Evolutionary conservation across 2,797 vertebrate species (phyloP).

Genomic region (Graptemys geographica): DNA sequence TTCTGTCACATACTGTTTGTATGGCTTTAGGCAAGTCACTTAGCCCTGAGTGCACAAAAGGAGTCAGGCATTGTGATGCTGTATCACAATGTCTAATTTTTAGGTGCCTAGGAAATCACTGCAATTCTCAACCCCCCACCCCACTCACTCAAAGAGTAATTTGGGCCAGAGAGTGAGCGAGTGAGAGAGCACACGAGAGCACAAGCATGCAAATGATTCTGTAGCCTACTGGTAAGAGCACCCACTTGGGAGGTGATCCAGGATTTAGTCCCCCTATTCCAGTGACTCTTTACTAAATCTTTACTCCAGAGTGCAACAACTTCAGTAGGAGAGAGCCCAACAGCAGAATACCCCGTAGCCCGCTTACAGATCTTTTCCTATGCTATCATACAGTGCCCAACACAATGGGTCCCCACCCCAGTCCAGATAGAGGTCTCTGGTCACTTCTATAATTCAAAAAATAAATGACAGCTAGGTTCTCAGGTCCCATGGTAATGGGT

Average conservation of each 20-base stretch:
- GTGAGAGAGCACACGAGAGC: not conserved
- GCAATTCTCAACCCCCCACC: not conserved
- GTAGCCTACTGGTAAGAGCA: not conserved
- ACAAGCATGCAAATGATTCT: not conserved
- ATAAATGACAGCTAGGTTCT: accelerated
- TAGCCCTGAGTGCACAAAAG: not conserved
- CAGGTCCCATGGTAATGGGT: accelerated
- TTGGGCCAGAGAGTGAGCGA: not conserved
- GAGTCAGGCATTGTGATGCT: not conserved
- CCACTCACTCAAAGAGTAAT: not conserved
- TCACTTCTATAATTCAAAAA: not conserved
- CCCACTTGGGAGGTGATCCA: not conserved
- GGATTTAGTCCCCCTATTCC: not conserved
- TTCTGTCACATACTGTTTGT: not conserved
- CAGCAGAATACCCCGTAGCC: no score
- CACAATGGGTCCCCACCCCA: not conserved
- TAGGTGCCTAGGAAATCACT: not conserved
- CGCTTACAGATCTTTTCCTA: not conserved
- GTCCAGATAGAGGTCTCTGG: accelerated
- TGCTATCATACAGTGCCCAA: not conserved
- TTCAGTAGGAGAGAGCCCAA: not conserved
- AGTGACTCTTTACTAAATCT: not conserved
- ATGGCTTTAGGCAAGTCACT: not conserved
- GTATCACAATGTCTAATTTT: not conserved
- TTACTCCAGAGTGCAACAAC: not conserved